phyloP scores from a whole-genome alignment of 2,113 vertebrate genomes.

The Stercorarius parasiticus region DNA sequence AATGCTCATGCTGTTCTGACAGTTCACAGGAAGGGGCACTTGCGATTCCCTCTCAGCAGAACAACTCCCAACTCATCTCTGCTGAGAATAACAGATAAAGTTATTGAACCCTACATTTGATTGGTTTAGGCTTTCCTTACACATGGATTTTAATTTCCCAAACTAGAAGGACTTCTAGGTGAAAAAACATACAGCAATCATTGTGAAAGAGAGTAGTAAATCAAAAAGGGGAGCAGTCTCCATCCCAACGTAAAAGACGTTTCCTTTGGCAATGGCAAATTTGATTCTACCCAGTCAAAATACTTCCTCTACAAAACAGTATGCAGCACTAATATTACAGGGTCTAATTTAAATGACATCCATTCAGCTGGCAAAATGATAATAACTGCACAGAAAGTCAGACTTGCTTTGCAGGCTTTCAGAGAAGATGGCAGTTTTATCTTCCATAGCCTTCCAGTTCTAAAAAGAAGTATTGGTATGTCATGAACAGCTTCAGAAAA shows the following conservation, averaged over 20 bases:
- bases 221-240: background rate
- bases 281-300: background rate
- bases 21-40: background rate
- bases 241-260: background rate
- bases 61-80: background rate
- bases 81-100: background rate
- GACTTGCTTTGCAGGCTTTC: background rate
- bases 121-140: background rate
- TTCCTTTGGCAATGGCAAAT: background rate
- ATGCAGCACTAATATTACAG: background rate
- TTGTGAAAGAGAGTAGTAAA: background rate
- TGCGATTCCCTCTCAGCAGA: background rate
- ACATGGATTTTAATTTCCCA: background rate
- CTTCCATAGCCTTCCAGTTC: background rate
- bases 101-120: background rate
- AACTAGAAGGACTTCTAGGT: background rate
- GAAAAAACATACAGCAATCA: background rate
- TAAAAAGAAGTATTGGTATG: background rate
- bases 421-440: background rate
- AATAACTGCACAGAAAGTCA: background rate
- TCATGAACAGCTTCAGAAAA: background rate
- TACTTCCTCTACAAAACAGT: background rate
- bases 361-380: background rate
- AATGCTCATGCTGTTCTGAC: background rate
- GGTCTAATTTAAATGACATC: background rate